Conservation (phyloP, 2,888 invertebrate species). For the Polylopha cassiicola region DNA sequence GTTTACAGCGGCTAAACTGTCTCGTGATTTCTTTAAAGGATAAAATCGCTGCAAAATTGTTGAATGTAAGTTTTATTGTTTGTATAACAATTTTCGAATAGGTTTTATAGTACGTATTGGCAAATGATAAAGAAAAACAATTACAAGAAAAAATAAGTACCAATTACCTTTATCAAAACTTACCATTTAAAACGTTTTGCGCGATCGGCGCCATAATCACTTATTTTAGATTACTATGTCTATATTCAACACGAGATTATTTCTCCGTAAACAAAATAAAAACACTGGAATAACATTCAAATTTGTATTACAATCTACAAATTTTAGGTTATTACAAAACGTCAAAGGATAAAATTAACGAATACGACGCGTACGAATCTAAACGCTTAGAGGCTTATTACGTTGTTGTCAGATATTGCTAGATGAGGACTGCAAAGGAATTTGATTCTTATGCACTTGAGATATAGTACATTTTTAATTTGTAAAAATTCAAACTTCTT, state of each 20-base stretch:
- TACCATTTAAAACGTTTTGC: slow-evolving; percentile 38
- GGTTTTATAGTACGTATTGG: too few species aligned
- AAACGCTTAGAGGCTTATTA: neutral
- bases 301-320: neutral
- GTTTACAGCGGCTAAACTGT: too few species aligned
- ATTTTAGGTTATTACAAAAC: slow-evolving; percentile 15
- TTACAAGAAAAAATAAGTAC: too few species aligned
- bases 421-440: too few species aligned
- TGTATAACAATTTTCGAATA: too few species aligned
- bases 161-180: too few species aligned
- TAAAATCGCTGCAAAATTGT: neutral
- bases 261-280: neutral
- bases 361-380: neutral
- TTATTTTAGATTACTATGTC: too few species aligned
- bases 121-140: neutral
- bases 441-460: too few species aligned
- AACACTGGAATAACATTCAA: slow-evolving; percentile 1
- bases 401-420: neutral
- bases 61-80: neutral
- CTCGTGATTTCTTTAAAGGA: too few species aligned
- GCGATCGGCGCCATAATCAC: slow-evolving; percentile 41
- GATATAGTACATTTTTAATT: too few species aligned
- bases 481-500: too few species aligned
- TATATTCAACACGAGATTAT: slow-evolving; percentile 4
- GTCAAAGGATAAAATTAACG: too few species aligned